Evolutionary conservation across 2,113 vertebrate species (phyloP).

Genomic region (Podocnemis expansa): DNA sequence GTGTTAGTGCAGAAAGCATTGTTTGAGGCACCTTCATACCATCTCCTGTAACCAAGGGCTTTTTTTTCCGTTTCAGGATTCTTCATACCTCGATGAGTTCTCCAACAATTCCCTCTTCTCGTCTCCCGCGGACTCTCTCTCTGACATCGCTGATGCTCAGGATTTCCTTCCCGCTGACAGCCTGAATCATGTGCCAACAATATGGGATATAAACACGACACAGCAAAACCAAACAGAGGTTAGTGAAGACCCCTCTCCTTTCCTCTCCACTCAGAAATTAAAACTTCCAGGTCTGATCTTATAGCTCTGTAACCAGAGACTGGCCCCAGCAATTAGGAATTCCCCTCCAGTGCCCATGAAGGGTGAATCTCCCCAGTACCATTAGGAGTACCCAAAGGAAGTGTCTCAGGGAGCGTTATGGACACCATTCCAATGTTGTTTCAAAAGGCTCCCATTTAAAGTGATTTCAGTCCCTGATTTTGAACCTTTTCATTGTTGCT

Average conservation of each 20-base stretch:
- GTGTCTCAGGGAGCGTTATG: not conserved
- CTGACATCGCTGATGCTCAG: constrained; percentile 86
- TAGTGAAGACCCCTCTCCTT: not conserved
- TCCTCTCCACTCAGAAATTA: not conserved
- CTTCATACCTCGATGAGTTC: constrained; percentile 90
- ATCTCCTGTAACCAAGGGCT: rapidly evolving
- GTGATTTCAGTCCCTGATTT: not conserved
- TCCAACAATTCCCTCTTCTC: constrained; percentile 92
- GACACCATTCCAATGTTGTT: not conserved
- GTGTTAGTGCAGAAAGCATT: not conserved
- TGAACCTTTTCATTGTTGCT: not conserved
- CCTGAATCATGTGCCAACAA: constrained; percentile 86
- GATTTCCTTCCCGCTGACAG: constrained; percentile 83
- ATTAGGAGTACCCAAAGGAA: not conserved
- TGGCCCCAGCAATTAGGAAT: not conserved
- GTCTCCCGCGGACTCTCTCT: constrained; percentile 91
- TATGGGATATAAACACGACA: constrained; percentile 91
- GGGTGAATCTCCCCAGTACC: not conserved
- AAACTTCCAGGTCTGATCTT: not conserved
- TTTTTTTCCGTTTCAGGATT: constrained; percentile 80
- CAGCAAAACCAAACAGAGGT: constrained; percentile 85
- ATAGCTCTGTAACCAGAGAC: not conserved
- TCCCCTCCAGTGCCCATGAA: rapidly evolving
- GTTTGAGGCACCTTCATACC: not conserved
- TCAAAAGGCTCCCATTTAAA: not conserved